Percentiles rank a stretch among this genome's conserved stretches.
Conservation (phyloP, 2,113 vertebrate species). For the Scortum barcoo region DNA sequence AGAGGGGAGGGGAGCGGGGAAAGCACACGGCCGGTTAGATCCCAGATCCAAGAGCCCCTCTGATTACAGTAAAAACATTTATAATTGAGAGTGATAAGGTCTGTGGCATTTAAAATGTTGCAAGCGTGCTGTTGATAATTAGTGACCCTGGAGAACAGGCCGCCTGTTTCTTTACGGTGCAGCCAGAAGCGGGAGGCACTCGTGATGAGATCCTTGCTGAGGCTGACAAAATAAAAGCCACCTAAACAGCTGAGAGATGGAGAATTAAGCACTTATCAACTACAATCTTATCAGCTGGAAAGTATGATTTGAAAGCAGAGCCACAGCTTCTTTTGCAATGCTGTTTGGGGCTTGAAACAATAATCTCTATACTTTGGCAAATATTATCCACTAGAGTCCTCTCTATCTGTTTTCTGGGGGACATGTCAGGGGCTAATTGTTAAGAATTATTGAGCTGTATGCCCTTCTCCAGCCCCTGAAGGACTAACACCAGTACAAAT, state of each 20-base stretch:
- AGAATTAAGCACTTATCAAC: conserved; percentile 54
- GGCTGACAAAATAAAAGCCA: conserved; percentile 63
- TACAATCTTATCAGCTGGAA: conserved; percentile 50
- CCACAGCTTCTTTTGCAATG: conserved; percentile 33
- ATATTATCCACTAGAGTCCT: conserved; percentile 74
- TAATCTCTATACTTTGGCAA: conserved; percentile 69
- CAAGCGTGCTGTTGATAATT: conserved; percentile 67
- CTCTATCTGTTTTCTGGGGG: conserved; percentile 76
- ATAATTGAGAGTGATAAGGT: conserved; percentile 67
- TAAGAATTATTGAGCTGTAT: conserved; percentile 85
- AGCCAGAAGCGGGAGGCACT: conserved; percentile 23
- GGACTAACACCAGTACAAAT: conserved; percentile 83
- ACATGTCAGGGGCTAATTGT: conserved; percentile 86
- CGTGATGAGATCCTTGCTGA: conserved; percentile 65
- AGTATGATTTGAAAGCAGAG: conserved; percentile 52
- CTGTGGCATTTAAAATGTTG: conserved; percentile 55
- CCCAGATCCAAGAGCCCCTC: conserved; percentile 37
- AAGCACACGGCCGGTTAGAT: conserved; percentile 26
- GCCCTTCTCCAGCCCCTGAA: conserved; percentile 84
- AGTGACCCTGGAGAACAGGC: conserved; percentile 55
- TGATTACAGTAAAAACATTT: conserved; percentile 56
- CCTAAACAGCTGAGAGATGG: conserved; percentile 58
- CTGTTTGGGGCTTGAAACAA: conserved; percentile 53
- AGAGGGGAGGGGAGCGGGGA: background rate
- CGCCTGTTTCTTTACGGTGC: conserved; percentile 18